Base-by-base conservation (phyloP, 2,797 vertebrate genomes). In the Sciurus vulgaris region DNA sequence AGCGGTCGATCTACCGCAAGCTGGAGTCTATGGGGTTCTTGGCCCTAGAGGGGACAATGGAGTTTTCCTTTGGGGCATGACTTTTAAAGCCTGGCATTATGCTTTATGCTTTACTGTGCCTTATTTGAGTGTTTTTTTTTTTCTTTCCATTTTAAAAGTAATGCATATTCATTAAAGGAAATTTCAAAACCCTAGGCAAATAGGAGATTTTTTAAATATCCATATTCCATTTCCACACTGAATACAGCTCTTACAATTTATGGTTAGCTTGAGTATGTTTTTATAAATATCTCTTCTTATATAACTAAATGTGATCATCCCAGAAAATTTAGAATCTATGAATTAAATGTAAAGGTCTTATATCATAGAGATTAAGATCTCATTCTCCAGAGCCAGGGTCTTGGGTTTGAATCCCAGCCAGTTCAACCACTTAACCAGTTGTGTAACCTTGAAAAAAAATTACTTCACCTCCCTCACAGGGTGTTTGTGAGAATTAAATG, bases 121-220 rank as follows among this genome's bases (percentile, higher is more conserved):
- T 91, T 74, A 47, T 33, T 70, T 70, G 69, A 85, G 9, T 0
- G 49, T n/a, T 67, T 79, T 76, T 30, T 1, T 85, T 79, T 77
- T 13, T 5, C 70, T 89, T 86, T 63, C 26, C 38, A 41, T 65
- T 96, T 82, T 30, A 49, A 96, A 96, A 95, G 35, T 61, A 82
- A 20, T 73, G 4, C 18, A 33, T 79, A 51, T 92, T 70, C 67
- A 47, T 85, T 78, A 89, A 49, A 88, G 88, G 56, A 92, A 78
- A 85, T 83, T 77, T 79, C 72, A 77, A 92, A 96, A 94, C 81
- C 35, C 26, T 59, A 74, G 59, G 65, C 44, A 88, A 83, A 85
- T 54, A 89, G 47, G 8, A 74, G 44, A 47, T 69, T 73, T 61
- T 38, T 44, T 20, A 89, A 78, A 41, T 89, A 54, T 44, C 59